Base-by-base conservation (phyloP, 2,888 invertebrate genomes). In the Bembecia ichneumoniformis region DNA sequence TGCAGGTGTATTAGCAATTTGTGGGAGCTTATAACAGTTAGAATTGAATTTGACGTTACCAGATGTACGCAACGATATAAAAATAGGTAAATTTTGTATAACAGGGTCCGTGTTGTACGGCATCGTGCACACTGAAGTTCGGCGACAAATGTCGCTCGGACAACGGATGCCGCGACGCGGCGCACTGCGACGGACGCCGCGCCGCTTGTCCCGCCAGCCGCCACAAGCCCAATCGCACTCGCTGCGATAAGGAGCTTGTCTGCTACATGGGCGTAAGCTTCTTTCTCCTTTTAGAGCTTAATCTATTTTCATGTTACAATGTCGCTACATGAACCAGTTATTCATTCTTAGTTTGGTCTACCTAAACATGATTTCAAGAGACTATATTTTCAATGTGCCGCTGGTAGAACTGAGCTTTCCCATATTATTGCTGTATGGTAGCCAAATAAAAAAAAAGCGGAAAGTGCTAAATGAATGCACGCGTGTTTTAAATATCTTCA, bases 201-300 rank as follows among this genome's bases (percentile, higher is more conserved):
- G 94, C 98, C 3, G 92, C 93, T 66, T 99, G 99, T 82, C 99
- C 99, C 35, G 92, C 93, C 28, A 96, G 98, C 52, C 90, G 93
- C 40, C 96, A 96, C 81, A 97, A 97, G 78, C 93, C 95, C 7
- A 96, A 99, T 83, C 94, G 96, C 74, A 97, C 97, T 3, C 93
- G 97, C 54, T 99, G 99, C 81, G 98, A 98, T 76, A 95, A 97
- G 74, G 96, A 97, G 74, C 97, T 98, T 67, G 97, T 99, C 51
- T 99, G 99, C 78, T 96, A 95, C 69, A 95, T 96, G 93, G 98
- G 98, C 75, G 96, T 96, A 77, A 90, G 93, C 9, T 28, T 28
- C 28, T 28, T 28, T 28, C 9, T 28, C n/a, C n/a, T 89, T n/a
- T n/a, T 35, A 46, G 28, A 3, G 10, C 7, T 43, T 43, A n/a